These are phyloP conservation scores for Agrotis segetum DNA, from an alignment of 2,888 invertebrate genomes.

Conservation along the genomic window DNA sequence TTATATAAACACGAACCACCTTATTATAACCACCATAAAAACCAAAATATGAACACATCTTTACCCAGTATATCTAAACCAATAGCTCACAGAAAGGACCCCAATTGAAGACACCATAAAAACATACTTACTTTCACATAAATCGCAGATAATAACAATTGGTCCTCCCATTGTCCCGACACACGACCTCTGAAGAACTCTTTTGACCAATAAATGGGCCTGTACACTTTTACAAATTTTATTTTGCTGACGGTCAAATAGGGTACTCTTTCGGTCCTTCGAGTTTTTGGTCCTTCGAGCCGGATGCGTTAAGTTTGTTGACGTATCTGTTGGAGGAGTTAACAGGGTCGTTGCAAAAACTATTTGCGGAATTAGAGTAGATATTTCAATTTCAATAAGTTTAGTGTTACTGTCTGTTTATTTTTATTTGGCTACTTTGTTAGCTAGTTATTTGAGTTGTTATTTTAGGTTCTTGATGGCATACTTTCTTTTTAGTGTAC, in stretches of 20 bases:
- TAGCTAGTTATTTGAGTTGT: constrained; percentile 18
- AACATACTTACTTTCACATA: constrained; percentile 76
- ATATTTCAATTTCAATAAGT: constrained; percentile 39
- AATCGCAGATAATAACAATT: constrained; percentile 79
- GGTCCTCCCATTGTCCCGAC: constrained; percentile 69
- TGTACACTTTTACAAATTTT: constrained; percentile 58
- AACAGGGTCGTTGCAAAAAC: constrained; percentile 39
- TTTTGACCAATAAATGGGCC: constrained; percentile 59
- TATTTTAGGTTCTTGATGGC: constrained; percentile 37
- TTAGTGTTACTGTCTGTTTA: constrained; percentile 33
- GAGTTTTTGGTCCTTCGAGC: constrained; percentile 12
- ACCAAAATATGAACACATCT: constrained; percentile 25
- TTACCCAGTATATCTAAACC: constrained; percentile 63
- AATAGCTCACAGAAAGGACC: constrained; percentile 62
- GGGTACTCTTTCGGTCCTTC: constrained; percentile 5
- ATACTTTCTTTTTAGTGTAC: constrained; percentile 49
- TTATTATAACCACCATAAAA: background rate
- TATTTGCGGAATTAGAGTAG: constrained; percentile 37
- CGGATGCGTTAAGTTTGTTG: constrained; percentile 31
- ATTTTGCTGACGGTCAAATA: constrained; percentile 51
- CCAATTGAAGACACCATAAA: constrained; percentile 75
- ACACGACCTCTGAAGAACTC: constrained; percentile 72
- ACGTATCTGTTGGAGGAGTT: constrained; percentile 16
- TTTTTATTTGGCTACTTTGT: constrained; percentile 35
- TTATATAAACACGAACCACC: too few species aligned